Conservation (phyloP, 2,888 invertebrate genomes). For the Drosophila siamana region DNA sequence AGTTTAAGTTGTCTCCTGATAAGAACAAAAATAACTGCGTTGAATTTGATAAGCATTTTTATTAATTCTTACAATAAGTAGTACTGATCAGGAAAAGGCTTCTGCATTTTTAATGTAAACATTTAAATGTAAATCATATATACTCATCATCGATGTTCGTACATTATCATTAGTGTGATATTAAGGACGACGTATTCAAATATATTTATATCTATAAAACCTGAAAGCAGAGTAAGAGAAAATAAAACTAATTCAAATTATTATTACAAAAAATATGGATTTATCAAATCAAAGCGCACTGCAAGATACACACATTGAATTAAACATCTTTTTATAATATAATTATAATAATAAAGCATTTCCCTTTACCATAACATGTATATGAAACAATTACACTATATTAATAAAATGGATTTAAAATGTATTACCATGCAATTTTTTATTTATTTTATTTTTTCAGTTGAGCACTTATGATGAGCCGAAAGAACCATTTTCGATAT, state of each 20-base stretch:
- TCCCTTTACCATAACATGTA: conserved; percentile 40
- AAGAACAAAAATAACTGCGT: not conserved
- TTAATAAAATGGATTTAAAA: conserved; percentile 45
- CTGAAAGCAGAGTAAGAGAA: not conserved
- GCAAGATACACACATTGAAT: conserved; percentile 27
- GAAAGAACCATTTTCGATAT: too few species aligned
- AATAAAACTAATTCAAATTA: conserved; percentile 14
- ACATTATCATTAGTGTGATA: conserved; percentile 35
- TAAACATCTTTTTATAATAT: conserved; percentile 37
- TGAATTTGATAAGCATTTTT: conserved; percentile 31
- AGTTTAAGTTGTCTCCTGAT: conserved; percentile 13
- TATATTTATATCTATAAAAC: conserved; percentile 28
- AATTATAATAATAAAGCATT: conserved; percentile 26
- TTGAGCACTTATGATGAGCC: too few species aligned
- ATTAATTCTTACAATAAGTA: conserved; percentile 52
- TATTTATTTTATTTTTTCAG: not conserved
- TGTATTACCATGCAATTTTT: conserved; percentile 13
- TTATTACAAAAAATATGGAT: conserved; percentile 25
- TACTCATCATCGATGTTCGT: conserved; percentile 18
- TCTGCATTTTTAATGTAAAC: conserved; percentile 68
- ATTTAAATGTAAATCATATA: conserved; percentile 24
- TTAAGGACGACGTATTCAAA: conserved; percentile 22
- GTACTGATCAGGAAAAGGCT: conserved; percentile 80
- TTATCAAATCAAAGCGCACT: conserved; percentile 34
- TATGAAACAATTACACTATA: conserved; percentile 44